Conservation (phyloP, 2,113 vertebrate genomes). For the Theristicus caerulescens region DNA sequence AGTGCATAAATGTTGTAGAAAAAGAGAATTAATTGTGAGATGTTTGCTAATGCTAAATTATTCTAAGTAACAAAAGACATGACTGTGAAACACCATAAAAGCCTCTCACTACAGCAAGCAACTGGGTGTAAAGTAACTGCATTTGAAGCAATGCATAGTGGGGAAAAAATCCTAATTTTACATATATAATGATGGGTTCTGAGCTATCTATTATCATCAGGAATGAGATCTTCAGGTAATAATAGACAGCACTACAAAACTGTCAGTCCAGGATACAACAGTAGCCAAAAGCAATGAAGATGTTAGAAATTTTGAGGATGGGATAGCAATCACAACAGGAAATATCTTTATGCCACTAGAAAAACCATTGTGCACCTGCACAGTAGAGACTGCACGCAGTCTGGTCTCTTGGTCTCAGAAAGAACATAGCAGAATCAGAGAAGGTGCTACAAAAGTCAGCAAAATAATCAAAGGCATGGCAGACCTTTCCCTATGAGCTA, state of each 20-base stretch:
- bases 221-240: neutral
- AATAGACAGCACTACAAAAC: neutral
- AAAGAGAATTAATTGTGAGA: neutral
- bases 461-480: neutral
- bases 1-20: neutral
- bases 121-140: neutral
- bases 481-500: neutral
- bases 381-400: neutral
- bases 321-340: neutral
- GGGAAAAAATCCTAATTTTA: neutral
- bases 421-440: neutral
- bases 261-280: neutral
- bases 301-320: neutral
- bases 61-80: neutral
- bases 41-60: neutral
- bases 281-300: neutral
- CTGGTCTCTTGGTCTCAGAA: neutral
- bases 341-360: neutral
- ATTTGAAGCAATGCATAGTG: neutral
- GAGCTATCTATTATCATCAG: neutral
- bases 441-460: neutral
- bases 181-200: neutral
- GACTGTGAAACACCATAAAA: neutral
- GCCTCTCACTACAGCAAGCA: neutral
- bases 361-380: neutral